Base-by-base conservation (phyloP, 2,888 invertebrate species). In the Leptopilina myrica region DNA sequence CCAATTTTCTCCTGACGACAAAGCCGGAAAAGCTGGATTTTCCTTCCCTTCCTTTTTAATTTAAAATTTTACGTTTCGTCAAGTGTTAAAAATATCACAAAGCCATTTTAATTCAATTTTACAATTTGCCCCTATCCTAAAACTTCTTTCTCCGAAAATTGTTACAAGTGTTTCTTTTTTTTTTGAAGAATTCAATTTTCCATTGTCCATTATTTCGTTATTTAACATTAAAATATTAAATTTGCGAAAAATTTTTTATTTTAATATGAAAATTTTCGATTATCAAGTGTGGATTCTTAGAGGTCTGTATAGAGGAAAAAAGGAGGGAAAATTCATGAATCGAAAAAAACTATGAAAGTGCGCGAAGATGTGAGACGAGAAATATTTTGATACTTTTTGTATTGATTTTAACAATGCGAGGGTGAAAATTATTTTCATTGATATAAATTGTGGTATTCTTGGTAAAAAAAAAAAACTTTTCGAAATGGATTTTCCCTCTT, bases 401-500 rank as follows among this genome's bases (percentile, higher is more conserved):
- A 59, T n/a, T 59, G 20, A 62, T 62, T 62, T 15, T 20, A 62
- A 62, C 59, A 49, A 49, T 49, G 49, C 11, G 62, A 62, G 62
- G 20, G 20, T 8, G 62, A 9, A 15, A 62, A 62, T 20, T 20
- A 20, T 15, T 62, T 15, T 59, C 14, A 4, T 59, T 59, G 59
- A 49, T 49, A 14, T 5, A 12, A 9, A 62, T 62, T 62, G 62
- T 20, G 3, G 8, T 62, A 8, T 62, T 62, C 15, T 20, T 20
- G 14, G 67, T 33, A 59, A 33, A 33, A 33, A 33, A 33, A 33
- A 20, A 20, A 40, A 77, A 14, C 62, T 49, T 78, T 26, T 76
- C n/a, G 67, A 5, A 43, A 64, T 49, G 75, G 15, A 73, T 73
- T 64, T 69, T 76, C 46, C 49, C 20, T 64, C 75, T 67, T 78